A percentile compares a stretch with the other conserved stretches of the same genome.
Evolutionary conservation across 2,113 vertebrate species (phyloP).

Genomic region (Phalacrocorax brasilianus): DNA sequence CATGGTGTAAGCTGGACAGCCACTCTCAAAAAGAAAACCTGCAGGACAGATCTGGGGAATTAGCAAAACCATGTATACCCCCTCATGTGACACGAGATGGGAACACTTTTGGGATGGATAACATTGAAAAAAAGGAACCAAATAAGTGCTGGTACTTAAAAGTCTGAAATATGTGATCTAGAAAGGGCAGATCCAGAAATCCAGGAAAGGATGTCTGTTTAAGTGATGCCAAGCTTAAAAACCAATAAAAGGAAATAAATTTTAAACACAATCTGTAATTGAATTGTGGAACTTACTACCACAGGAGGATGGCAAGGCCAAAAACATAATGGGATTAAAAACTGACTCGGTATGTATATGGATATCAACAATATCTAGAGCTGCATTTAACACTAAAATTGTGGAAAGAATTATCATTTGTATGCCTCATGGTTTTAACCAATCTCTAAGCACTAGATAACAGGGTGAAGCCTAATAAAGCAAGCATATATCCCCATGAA

Average conservation of each 20-base stretch:
- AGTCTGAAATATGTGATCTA: not conserved
- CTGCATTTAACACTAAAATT: not conserved
- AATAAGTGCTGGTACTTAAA: not conserved
- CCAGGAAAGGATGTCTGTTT: not conserved
- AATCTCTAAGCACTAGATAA: not conserved
- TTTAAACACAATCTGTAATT: conserved; percentile 30
- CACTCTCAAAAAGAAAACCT: not conserved
- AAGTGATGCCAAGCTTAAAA: conserved; percentile 7
- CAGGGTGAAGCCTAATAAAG: not conserved
- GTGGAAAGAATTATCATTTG: not conserved
- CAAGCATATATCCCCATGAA: not conserved
- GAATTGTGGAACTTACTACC: not conserved
- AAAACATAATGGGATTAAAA: conserved; percentile 47
- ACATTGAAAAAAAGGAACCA: not conserved
- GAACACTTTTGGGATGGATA: not conserved
- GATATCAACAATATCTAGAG: not conserved
- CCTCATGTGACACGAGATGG: rapidly evolving
- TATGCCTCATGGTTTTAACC: not conserved
- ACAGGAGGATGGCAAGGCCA: conserved; percentile 19
- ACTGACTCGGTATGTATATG: not conserved
- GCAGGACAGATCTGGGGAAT: not conserved
- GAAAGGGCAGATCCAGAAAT: not conserved
- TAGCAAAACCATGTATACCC: not conserved
- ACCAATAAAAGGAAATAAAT: conserved; percentile 6
- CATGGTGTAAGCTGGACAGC: not conserved